Evolutionary conservation across 2,888 invertebrate genomes (phyloP), one percentile per base, ranked within the genome.

Genomic region (Myopa testacea): DNA sequence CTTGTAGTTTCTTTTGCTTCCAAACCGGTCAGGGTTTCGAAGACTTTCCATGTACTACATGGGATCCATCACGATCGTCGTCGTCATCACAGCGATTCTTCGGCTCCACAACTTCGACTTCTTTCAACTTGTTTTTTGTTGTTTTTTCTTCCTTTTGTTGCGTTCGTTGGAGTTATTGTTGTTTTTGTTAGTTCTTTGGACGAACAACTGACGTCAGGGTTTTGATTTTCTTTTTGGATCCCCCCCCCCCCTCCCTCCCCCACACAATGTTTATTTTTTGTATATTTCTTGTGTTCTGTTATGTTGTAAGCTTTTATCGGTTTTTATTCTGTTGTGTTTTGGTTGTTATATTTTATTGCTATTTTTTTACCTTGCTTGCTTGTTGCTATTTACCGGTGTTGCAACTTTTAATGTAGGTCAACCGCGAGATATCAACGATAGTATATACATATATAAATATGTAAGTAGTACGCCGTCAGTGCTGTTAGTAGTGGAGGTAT

Each of bases 331-430:
- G 55, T 1, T n/a, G 14, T 16, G 55, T n/a, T 55, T 3, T 71
- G 52, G 73, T 60, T 63, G 50, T 55, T 50, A 10, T 52, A 37
- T 26, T 62, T 52, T 75, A 6, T 50, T 5, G 45, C 37, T 75
- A 12, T 58, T 67, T 67, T 67, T 67, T 58, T 75, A 52, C 68
- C 58, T 60, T 26, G 58, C 37, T 75, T 40, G 60, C 60, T 60
- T 60, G 72, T 52, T 14, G 71, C 34, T 62, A 38, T 65, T 65
- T 71, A 68, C 76, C 78, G 78, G 79, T 79, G 73, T 78, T 79
- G 79, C 62, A 78, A 78, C 78, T 63, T 78, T 16, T 68, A 80
- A 80, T 78, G 78, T 80, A 80, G 79, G 79, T 78, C 79, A 80
- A 74, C 74, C 37, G 38, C 34, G 78, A 38, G 73, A 75, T 78